phyloP scores from a whole-genome alignment of 2,888 invertebrate species.

The Cylloceria caligata region DNA sequence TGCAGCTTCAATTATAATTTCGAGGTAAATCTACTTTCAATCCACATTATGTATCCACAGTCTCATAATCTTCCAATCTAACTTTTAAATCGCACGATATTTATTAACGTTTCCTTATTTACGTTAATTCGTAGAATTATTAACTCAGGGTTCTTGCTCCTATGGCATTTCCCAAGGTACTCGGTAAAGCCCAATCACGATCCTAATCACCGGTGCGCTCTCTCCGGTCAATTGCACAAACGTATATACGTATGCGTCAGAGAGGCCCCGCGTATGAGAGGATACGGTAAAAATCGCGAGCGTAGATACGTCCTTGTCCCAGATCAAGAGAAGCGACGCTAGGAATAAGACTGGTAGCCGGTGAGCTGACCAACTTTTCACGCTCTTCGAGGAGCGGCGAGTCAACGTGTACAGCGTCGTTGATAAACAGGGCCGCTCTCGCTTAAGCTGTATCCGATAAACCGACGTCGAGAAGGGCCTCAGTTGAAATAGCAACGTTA shows the following conservation, averaged over 20 bases:
- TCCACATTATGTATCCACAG: neutral
- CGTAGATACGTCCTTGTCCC: slow-evolving; percentile 80
- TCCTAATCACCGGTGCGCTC: neutral
- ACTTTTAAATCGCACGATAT: neutral
- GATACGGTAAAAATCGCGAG: slow-evolving; percentile 59
- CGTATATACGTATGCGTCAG: slow-evolving; percentile 42
- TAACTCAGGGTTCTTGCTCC: slow-evolving; percentile 28
- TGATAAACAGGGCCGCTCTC: neutral
- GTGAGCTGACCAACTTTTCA: slow-evolving; percentile 65
- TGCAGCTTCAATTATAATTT: too few species aligned
- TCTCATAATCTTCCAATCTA: neutral
- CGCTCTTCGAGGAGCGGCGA: slow-evolving; percentile 40
- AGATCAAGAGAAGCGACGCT: slow-evolving; percentile 71
- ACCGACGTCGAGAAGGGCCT: slow-evolving; percentile 36
- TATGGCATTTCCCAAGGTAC: slow-evolving; percentile 18
- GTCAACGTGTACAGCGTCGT: neutral
- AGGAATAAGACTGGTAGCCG: slow-evolving; percentile 72
- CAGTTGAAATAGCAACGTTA: slow-evolving; percentile 76
- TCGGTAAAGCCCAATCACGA: neutral
- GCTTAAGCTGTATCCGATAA: slow-evolving; percentile 40
- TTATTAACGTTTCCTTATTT: neutral
- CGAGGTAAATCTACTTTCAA: neutral
- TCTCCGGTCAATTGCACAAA: neutral
- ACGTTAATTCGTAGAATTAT: neutral
- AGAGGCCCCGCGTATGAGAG: slow-evolving; percentile 39